phyloP scores from a whole-genome alignment of 2,888 invertebrate genomes.

The Melinaea marsaeus region DNA sequence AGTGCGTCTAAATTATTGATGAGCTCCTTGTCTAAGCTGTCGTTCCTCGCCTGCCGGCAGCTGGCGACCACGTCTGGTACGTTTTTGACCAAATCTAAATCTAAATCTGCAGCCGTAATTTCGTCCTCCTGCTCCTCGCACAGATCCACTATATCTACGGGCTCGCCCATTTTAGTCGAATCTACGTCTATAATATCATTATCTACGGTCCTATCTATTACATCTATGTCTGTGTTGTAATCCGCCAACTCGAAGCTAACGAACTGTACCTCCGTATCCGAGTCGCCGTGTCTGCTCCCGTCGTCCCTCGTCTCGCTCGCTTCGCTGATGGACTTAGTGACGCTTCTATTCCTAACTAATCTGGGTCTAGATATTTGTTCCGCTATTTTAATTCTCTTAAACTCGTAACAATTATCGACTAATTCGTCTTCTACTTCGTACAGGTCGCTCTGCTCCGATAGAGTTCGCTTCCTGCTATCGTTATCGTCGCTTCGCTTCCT shows the following conservation, averaged over 20 bases:
- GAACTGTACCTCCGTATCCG: slow-evolving; percentile 67
- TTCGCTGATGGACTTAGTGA: slow-evolving; percentile 37
- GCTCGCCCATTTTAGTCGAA: slow-evolving; percentile 45
- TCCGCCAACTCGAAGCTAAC: slow-evolving; percentile 52
- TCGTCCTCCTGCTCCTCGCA: slow-evolving; percentile 61
- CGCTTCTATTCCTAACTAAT: slow-evolving; percentile 56
- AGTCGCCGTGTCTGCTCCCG: slow-evolving; percentile 51
- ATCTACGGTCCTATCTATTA: slow-evolving; percentile 41
- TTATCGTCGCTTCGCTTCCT: slow-evolving; percentile 45
- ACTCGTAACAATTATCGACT: slow-evolving; percentile 64
- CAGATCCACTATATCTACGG: slow-evolving; percentile 60
- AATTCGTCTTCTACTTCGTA: slow-evolving; percentile 60
- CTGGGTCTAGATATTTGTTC: slow-evolving; percentile 59
- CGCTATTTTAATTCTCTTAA: slow-evolving; percentile 61
- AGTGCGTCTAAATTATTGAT: slow-evolving; percentile 54
- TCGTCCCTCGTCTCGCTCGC: slow-evolving; percentile 43
- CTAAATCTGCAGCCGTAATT: slow-evolving; percentile 46
- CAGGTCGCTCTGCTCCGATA: slow-evolving; percentile 62
- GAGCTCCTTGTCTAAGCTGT: slow-evolving; percentile 43
- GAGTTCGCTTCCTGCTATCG: slow-evolving; percentile 57
- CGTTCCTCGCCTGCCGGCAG: slow-evolving; percentile 50
- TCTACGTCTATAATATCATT: slow-evolving; percentile 61
- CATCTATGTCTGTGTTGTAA: slow-evolving; percentile 42
- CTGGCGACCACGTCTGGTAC: slow-evolving; percentile 71
- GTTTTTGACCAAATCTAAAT: slow-evolving; percentile 55